Percentiles rank a stretch among this genome's conserved stretches.
These are phyloP conservation scores for Lysandra bellargus DNA, from an alignment of 2,888 invertebrate species.

Conservation along the genomic window DNA sequence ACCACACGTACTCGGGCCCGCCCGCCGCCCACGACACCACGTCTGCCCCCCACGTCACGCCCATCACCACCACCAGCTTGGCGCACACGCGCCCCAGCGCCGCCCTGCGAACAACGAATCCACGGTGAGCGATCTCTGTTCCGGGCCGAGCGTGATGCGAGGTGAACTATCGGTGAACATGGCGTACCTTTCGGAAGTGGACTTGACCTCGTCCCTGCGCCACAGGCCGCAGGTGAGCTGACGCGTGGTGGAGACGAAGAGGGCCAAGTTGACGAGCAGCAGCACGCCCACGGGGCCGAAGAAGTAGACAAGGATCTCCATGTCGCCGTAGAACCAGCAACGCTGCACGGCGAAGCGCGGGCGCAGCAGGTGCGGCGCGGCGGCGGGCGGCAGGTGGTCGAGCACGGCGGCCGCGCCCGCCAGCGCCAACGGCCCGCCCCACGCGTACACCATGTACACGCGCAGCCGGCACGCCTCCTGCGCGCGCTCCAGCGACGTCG, in stretches of 20 bases:
- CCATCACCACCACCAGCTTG: slow-evolving; percentile 87
- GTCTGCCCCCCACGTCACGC: slow-evolving; percentile 84
- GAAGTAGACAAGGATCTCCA: slow-evolving; percentile 91
- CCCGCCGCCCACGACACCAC: slow-evolving; percentile 91
- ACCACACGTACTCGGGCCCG: slow-evolving; percentile 90
- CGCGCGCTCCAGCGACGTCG: slow-evolving; percentile 90
- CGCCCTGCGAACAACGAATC: slow-evolving; percentile 69
- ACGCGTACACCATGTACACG: slow-evolving; percentile 90
- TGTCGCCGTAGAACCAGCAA: slow-evolving; percentile 92
- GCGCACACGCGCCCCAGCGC: slow-evolving; percentile 91
- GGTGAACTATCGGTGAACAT: background rate
- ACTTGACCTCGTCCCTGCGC: slow-evolving; percentile 93
- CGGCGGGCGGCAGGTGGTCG: slow-evolving; percentile 82
- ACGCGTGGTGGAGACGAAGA: slow-evolving; percentile 90
- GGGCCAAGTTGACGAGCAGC: slow-evolving; percentile 87
- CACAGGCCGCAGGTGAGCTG: slow-evolving; percentile 93
- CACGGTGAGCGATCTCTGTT: background rate
- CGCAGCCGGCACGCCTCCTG: slow-evolving; percentile 90
- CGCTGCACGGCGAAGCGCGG: slow-evolving; percentile 89
- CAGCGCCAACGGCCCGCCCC: slow-evolving; percentile 90
- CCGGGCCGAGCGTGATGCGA: background rate
- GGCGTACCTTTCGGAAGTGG: slow-evolving; percentile 79
- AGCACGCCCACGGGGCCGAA: slow-evolving; percentile 91
- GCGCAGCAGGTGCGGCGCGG: slow-evolving; percentile 82
- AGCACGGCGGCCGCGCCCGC: slow-evolving; percentile 87